Percentiles rank a stretch among this genome's conserved stretches.
phyloP scores from a whole-genome alignment of 1,140 invertebrate species.

The Chrysoperla carnea region DNA sequence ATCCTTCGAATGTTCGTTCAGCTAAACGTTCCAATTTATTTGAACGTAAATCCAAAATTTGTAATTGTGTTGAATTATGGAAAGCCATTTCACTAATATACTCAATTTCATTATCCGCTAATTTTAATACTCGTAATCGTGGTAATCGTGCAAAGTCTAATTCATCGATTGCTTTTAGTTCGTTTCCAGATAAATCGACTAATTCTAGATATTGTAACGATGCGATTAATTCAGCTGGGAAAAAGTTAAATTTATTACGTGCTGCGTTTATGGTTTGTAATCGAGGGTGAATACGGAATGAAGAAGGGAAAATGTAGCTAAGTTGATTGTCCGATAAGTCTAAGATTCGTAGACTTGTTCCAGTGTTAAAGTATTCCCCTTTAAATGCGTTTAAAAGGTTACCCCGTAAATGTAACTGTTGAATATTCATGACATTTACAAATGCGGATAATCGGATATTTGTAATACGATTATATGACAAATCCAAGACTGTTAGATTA shows the following conservation, averaged over 20 bases:
- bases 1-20: constrained; percentile 65
- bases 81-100: constrained; percentile 71
- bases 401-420: constrained; percentile 41
- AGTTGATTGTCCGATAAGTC: constrained; percentile 60
- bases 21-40: constrained; percentile 61
- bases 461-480: constrained; percentile 59
- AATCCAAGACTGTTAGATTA: constrained; percentile 50
- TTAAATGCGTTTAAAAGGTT: constrained; percentile 60
- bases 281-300: constrained; percentile 63
- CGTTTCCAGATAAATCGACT: constrained; percentile 59
- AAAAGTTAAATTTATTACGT: constrained; percentile 62
- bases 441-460: constrained; percentile 51
- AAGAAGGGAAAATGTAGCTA: constrained; percentile 59
- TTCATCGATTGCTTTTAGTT: constrained; percentile 58
- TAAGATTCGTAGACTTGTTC: constrained; percentile 48
- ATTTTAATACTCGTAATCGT: constrained; percentile 42
- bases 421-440: constrained; percentile 47
- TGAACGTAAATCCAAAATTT: constrained; percentile 48
- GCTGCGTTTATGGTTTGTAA: constrained; percentile 45
- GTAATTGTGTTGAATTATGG: constrained; percentile 76
- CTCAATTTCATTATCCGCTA: constrained; percentile 60
- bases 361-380: constrained; percentile 57
- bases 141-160: constrained; percentile 68
- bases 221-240: constrained; percentile 62
- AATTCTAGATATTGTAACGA: constrained; percentile 52